These are phyloP conservation scores for Manduca sexta DNA, from an alignment of 1,140 invertebrate genomes.

Conservation along the genomic window DNA sequence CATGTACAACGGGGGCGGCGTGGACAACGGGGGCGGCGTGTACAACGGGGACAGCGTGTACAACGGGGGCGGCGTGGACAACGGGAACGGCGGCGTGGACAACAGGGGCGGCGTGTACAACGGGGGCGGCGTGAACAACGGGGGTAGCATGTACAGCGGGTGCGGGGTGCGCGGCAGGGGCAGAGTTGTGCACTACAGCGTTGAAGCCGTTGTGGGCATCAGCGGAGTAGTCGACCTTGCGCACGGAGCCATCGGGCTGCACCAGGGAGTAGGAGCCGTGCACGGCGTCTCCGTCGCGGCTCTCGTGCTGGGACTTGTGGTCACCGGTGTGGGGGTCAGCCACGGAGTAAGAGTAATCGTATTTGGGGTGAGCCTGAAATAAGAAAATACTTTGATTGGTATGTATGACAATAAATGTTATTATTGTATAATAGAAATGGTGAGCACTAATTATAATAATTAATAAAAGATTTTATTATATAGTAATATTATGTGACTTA, in stretches of 20 bases:
- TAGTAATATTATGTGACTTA: not conserved
- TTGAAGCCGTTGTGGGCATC: conserved; percentile 63
- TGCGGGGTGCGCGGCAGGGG: conserved; percentile 23
- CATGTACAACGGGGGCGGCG: conserved; percentile 17
- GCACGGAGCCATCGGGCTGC: conserved; percentile 63
- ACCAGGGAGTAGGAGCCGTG: conserved; percentile 58
- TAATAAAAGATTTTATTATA: too few relatives aligned
- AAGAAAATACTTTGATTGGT: not conserved
- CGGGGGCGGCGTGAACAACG: conserved; percentile 27
- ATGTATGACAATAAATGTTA: too few relatives aligned
- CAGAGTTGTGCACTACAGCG: conserved; percentile 69
- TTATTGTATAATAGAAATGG: too few relatives aligned
- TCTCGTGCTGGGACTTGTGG: conserved; percentile 51
- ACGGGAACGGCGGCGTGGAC: conserved; percentile 33
- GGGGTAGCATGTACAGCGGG: conserved; percentile 29
- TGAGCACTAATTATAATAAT: too few relatives aligned
- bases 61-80: conserved; percentile 20
- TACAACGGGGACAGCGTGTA: conserved; percentile 21
- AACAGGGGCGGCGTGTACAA: conserved; percentile 21
- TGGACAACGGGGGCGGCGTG: conserved; percentile 24
- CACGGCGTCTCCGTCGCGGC: conserved; percentile 49
- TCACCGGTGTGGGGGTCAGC: conserved; percentile 62
- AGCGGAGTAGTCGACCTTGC: conserved; percentile 63
- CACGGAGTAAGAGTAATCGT: conserved; percentile 73
- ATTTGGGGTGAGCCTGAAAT: conserved; percentile 53